These are phyloP conservation scores for Microtus richardsoni DNA, from an alignment of 2,113 vertebrate genomes.

Conservation along the genomic window DNA sequence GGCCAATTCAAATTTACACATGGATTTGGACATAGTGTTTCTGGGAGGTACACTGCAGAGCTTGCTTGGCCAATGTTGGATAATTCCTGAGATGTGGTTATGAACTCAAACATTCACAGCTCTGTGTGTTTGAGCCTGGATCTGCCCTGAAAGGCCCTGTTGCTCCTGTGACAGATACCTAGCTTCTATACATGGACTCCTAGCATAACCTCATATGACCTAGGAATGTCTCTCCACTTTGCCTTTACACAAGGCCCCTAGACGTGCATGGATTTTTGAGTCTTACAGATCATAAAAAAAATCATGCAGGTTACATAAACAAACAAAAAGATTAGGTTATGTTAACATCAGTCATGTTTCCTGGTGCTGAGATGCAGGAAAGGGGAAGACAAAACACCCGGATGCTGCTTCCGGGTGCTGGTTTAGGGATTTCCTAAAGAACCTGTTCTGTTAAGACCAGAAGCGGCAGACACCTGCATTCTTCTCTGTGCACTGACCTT, in stretches of 20 bases:
- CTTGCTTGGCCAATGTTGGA: not conserved
- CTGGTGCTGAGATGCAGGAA: not conserved
- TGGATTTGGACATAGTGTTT: not conserved
- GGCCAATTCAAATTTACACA: not conserved
- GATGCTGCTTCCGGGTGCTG: not conserved
- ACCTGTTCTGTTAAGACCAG: not conserved
- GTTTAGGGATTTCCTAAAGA: not conserved
- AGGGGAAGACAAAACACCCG: slow-evolving; percentile 23
- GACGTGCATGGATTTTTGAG: accelerated
- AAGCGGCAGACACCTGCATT: not conserved
- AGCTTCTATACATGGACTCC: accelerated
- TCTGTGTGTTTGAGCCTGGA: not conserved
- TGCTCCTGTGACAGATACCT: accelerated
- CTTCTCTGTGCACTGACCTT: not conserved
- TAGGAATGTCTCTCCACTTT: not conserved
- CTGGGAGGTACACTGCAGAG: not conserved
- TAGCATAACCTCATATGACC: accelerated
- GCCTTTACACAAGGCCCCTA: not conserved
- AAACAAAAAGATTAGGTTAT: not conserved
- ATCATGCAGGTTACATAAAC: not conserved
- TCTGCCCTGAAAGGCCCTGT: not conserved
- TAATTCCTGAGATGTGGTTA: not conserved
- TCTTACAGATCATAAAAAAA: not conserved
- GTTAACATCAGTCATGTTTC: not conserved
- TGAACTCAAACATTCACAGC: not conserved